These are phyloP conservation scores for Thermophis baileyi DNA, from an alignment of 2,113 vertebrate genomes.

Conservation along the genomic window DNA sequence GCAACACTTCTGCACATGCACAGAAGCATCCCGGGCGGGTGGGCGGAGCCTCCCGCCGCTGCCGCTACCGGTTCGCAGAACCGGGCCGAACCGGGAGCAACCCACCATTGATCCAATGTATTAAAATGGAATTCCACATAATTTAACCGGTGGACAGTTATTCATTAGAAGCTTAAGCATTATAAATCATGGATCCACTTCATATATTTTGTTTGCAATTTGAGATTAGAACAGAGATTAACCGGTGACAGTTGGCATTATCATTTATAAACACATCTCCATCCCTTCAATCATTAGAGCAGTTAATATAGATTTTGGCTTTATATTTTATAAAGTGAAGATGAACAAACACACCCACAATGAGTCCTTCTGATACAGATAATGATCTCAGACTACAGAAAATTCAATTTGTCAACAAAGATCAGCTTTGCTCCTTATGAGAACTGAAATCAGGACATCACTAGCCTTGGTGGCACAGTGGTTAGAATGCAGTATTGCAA, in stretches of 20 bases:
- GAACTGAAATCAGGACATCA: not conserved
- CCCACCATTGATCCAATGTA: not conserved
- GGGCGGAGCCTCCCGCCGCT: no score
- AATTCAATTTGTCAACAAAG: not conserved
- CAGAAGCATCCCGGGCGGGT: no score
- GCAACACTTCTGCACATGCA: no score
- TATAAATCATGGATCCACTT: not conserved
- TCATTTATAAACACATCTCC: not conserved
- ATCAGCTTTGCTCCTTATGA: not conserved
- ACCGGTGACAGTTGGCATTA: not conserved
- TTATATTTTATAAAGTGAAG: not conserved
- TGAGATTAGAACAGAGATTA: not conserved
- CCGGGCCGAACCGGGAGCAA: no score
- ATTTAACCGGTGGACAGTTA: not conserved
- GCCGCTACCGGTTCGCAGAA: no score
- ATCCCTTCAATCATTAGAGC: not conserved
- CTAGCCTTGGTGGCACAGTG: not conserved
- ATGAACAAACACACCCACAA: not conserved
- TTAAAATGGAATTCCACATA: not conserved
- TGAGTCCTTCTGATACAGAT: not conserved
- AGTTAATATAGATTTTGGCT: not conserved
- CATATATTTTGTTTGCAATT: not conserved
- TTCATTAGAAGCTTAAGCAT: not conserved
- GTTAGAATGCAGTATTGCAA: not conserved
- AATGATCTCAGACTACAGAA: not conserved